phyloP scores from a whole-genome alignment of 2,888 invertebrate species.

The Tachystola acroxantha region DNA sequence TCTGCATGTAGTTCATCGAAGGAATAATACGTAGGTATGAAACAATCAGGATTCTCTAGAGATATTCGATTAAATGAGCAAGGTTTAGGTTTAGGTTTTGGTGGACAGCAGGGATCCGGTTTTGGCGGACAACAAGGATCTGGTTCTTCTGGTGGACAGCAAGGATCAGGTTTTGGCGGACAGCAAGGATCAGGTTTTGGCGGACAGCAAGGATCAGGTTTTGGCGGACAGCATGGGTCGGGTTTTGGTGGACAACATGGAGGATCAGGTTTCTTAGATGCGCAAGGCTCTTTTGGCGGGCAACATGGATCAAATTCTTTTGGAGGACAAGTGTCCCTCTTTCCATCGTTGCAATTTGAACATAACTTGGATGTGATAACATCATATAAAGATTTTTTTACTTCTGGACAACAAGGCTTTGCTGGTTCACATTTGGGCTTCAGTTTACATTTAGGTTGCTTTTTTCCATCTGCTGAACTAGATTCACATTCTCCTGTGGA shows the following conservation, averaged over 20 bases:
- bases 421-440: no score
- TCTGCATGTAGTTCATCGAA: no score
- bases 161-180: neutral
- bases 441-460: no score
- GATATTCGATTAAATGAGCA: no score
- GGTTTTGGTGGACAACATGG: neutral
- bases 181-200: neutral
- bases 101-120: neutral
- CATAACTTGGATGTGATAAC: no score
- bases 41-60: no score
- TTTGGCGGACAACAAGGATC: no score
- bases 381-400: no score
- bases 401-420: no score
- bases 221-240: neutral
- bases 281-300: neutral
- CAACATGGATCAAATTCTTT: neutral
- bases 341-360: no score
- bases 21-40: no score
- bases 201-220: neutral
- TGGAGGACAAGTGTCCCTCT: neutral
- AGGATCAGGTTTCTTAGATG: neutral
- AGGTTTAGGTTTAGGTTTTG: neutral
- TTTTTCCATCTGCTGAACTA: no score
- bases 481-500: neutral
- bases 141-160: neutral